These are phyloP conservation scores for Coracopsis vasa DNA, from an alignment of 2,113 vertebrate species.

Conservation along the genomic window DNA sequence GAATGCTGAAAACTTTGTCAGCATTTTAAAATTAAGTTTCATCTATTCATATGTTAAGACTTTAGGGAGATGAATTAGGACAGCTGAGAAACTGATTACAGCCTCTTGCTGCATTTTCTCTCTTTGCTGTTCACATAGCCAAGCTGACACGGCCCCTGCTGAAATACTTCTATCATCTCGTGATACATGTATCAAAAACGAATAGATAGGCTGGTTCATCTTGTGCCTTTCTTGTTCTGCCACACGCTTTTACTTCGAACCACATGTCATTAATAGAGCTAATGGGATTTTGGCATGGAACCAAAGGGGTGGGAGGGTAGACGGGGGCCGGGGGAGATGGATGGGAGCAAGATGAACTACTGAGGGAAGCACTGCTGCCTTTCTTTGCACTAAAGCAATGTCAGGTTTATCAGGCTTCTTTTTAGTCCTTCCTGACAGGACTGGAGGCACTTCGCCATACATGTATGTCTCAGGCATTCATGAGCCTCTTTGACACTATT, in stretches of 20 bases:
- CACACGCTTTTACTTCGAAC: constrained; percentile 56
- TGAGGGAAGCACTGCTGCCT: neutral
- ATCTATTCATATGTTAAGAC: constrained; percentile 52
- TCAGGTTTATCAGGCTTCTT: constrained; percentile 53
- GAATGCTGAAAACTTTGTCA: constrained; percentile 17
- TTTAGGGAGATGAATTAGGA: constrained; percentile 14
- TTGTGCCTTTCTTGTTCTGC: constrained; percentile 67
- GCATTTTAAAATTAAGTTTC: constrained; percentile 44
- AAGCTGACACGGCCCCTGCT: neutral
- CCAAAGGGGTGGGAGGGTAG: constrained; percentile 1
- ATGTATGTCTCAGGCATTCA: constrained; percentile 81
- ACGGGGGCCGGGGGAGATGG: neutral
- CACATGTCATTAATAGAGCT: constrained; percentile 69
- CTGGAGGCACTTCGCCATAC: constrained; percentile 70
- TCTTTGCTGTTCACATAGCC: neutral
- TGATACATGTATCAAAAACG: constrained; percentile 49
- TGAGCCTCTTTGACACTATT: constrained; percentile 78
- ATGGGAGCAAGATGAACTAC: constrained; percentile 18
- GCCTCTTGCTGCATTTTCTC: neutral
- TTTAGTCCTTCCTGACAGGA: constrained; percentile 66
- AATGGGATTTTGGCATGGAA: constrained; percentile 71
- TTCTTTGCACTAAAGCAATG: constrained; percentile 46
- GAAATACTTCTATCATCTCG: constrained; percentile 14
- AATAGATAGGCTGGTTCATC: constrained; percentile 40
- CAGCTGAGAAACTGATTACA: constrained; percentile 43